Base-by-base conservation (phyloP, 2,113 vertebrate genomes). In the Caranx ignobilis region DNA sequence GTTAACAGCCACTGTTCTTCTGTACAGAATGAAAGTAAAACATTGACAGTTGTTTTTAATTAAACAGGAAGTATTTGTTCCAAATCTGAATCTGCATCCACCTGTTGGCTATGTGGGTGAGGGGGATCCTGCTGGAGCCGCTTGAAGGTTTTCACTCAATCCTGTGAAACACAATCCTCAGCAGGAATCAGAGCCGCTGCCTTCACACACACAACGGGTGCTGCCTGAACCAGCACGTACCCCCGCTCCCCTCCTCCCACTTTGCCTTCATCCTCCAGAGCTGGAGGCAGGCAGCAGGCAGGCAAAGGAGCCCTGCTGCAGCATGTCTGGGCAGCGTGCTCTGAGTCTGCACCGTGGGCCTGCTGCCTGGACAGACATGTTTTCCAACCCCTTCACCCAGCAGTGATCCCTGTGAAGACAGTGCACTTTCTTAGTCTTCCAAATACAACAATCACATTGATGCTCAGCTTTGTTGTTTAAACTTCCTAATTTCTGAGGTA, bases 201-300 rank as follows among this genome's bases (percentile, higher is more conserved):
- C 34, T 77, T 74, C n/a, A 57, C 60, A 48, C 45, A 7, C 21
- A 47, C n/a, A n/a, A 66, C 55, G 43, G 39, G 34, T 65, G 67
- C 70, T 71, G 59, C 78, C 47, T 78, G 76, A 88, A 72, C 62
- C 48, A 48, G 80, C 82, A 66, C 1, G 62, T 76, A 76, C 50
- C 37, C 31, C 48, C 47, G 45, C 61, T 45, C 48, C 5, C 18
- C 6, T 15, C 63, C 41, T 59, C 48, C 65, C 50, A 16, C 47
- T 47, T 59, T 18, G 32, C 70, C 76, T 66, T 78, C 74, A 63
- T 54, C 63, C 19, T 55, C 62, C 13, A 21, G 26, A 76, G 84
- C 79, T 87, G 37, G 57, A 85, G 89, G 90, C 82, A 55, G 89
- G 89, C 83, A 67, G 76, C 83, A 67, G 76, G 83, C 65, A 70